A percentile compares a stretch with the other conserved stretches of the same genome.
These are phyloP conservation scores for Drosophila prosaltans DNA, from an alignment of 1,140 invertebrate species.

Conservation along the genomic window DNA sequence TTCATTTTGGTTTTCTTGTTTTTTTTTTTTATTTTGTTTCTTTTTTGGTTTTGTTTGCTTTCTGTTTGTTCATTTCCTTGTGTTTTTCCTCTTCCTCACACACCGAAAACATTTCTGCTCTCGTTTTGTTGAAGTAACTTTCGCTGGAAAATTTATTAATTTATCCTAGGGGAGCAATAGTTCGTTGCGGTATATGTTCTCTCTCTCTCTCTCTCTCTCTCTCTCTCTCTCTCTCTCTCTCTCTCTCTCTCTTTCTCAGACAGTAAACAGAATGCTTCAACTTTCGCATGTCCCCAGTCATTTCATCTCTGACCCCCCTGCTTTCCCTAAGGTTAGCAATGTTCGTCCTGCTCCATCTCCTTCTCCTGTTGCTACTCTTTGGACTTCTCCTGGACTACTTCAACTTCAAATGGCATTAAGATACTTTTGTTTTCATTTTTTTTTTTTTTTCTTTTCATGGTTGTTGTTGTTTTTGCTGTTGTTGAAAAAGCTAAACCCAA, in stretches of 20 bases:
- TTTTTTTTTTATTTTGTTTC: background rate
- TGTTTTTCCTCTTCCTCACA: background rate
- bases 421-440: slow-evolving; percentile 54
- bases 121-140: slow-evolving; percentile 50
- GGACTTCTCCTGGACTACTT: slow-evolving; percentile 33
- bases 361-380: slow-evolving; percentile 23
- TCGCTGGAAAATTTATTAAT: slow-evolving; percentile 76
- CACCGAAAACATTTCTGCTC: background rate
- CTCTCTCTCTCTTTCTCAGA: slow-evolving; percentile 14
- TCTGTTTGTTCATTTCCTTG: slow-evolving; percentile 46
- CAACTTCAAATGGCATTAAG: slow-evolving; percentile 73
- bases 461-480: slow-evolving; percentile 36
- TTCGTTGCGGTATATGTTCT: slow-evolving; percentile 48
- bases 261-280: slow-evolving; percentile 37
- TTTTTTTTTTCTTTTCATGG: slow-evolving; percentile 1
- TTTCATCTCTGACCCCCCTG: slow-evolving; percentile 13
- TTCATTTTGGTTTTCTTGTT: slow-evolving; percentile 21
- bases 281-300: slow-evolving; percentile 21
- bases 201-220: background rate
- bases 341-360: slow-evolving; percentile 9
- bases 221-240: background rate
- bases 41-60: background rate
- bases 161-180: slow-evolving; percentile 79
- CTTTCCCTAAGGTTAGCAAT: slow-evolving; percentile 7
- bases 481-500: slow-evolving; percentile 21